A percentile compares a stretch with the other conserved stretches of the same genome.
These are phyloP conservation scores for Spea bombifrons DNA, from an alignment of 2,113 vertebrate species.

Conservation along the genomic window DNA sequence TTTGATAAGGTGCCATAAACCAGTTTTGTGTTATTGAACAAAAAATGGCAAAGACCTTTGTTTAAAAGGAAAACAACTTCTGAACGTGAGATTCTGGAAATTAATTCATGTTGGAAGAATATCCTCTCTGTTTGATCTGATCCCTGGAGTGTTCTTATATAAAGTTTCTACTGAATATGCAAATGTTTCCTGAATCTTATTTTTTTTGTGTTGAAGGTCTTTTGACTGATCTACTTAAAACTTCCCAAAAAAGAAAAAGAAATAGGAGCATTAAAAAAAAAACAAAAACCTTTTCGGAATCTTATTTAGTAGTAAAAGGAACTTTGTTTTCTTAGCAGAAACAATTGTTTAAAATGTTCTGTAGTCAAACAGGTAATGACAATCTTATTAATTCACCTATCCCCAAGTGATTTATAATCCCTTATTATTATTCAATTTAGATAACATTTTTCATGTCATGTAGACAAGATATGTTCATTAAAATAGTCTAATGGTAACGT, in stretches of 20 bases:
- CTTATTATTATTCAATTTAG: conserved; percentile 41
- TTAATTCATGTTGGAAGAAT: conserved; percentile 48
- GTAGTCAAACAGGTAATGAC: conserved; percentile 47
- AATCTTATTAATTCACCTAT: conserved; percentile 29
- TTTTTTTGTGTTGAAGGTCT: conserved; percentile 41
- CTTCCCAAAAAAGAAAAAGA: conserved; percentile 28
- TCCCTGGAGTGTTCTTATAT: conserved; percentile 48
- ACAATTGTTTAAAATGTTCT: conserved; percentile 34
- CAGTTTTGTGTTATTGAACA: conserved; percentile 19
- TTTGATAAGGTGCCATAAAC: conserved; percentile 38
- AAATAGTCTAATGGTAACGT: conserved; percentile 19
- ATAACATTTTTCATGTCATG: conserved; percentile 41
- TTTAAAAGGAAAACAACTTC: conserved; percentile 44
- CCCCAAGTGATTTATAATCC: conserved; percentile 42
- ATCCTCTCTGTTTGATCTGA: conserved; percentile 48
- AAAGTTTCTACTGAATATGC: conserved; percentile 48
- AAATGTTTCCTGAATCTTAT: conserved; percentile 46
- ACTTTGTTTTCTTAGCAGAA: conserved; percentile 31
- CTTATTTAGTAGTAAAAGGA: conserved; percentile 34
- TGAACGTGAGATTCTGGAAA: conserved; percentile 42
- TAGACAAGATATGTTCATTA: conserved; percentile 42
- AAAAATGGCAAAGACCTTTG: conserved; percentile 23
- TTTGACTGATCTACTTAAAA: conserved; percentile 47
- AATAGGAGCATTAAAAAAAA: conserved; percentile 31
- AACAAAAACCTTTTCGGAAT: conserved; percentile 35